These are phyloP conservation scores for Spheniscus mendiculus DNA, from an alignment of 2,113 vertebrate species.

Conservation along the genomic window DNA sequence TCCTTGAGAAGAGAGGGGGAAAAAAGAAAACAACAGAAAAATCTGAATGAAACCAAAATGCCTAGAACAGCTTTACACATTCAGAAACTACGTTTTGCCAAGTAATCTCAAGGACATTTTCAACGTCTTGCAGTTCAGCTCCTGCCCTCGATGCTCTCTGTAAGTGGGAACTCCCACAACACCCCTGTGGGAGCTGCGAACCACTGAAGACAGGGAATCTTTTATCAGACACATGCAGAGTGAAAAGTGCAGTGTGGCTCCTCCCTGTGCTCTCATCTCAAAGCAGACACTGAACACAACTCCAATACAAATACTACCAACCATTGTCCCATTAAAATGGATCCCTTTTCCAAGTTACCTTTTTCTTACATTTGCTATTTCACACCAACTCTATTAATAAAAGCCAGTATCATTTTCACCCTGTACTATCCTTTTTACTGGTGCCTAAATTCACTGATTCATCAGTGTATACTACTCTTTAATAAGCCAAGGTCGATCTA, in stretches of 20 bases:
- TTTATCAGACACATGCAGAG: not conserved
- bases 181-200: not conserved
- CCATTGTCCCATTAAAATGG: not conserved
- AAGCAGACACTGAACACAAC: not conserved
- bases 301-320: not conserved
- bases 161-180: not conserved
- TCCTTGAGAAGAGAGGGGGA: not conserved
- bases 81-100: not conserved
- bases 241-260: not conserved
- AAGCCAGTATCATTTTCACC: not conserved
- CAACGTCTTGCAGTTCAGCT: not conserved
- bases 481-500: not conserved
- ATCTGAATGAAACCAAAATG: not conserved
- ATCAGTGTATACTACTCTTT: not conserved
- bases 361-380: not conserved
- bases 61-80: not conserved
- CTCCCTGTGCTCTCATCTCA: not conserved
- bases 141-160: not conserved
- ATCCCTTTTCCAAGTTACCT: not conserved
- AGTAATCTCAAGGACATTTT: not conserved
- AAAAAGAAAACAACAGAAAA: not conserved
- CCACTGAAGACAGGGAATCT: not conserved
- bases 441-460: not conserved
- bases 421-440: not conserved
- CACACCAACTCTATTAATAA: not conserved